Conservation (phyloP, 2,888 invertebrate genomes). For the Myathropa florea region DNA sequence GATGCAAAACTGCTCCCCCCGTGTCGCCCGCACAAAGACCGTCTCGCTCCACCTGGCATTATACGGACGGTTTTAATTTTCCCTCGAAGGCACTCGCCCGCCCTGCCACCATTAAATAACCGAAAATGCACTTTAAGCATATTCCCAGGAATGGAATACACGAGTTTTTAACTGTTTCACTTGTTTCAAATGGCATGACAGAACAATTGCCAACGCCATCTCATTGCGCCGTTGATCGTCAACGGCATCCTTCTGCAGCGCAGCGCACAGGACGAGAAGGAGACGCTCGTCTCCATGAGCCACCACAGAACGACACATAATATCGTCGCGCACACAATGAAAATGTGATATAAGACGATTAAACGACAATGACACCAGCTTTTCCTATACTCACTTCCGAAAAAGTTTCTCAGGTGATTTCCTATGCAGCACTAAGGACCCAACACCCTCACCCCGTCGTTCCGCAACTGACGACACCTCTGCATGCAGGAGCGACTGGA, state of each 20-base stretch:
- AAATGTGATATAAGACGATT: slow-evolving; percentile 69
- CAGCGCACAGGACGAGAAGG: background rate
- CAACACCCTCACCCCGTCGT: background rate
- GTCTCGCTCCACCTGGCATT: background rate
- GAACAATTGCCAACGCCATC: slow-evolving; percentile 58
- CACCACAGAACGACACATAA: slow-evolving; percentile 60
- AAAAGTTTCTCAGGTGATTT: slow-evolving; percentile 70
- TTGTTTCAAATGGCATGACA: slow-evolving; percentile 61
- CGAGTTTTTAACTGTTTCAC: slow-evolving; percentile 48
- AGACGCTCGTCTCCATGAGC: slow-evolving; percentile 6
- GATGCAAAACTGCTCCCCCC: no score
- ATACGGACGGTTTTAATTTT: slow-evolving; percentile 44
- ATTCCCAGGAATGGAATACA: slow-evolving; percentile 6
- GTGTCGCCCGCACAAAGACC: background rate
- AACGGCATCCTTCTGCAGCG: slow-evolving; percentile 31
- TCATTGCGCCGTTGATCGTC: slow-evolving; percentile 26
- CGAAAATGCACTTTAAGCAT: slow-evolving; percentile 50
- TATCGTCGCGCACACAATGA: slow-evolving; percentile 59
- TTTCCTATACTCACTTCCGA: slow-evolving; percentile 44
- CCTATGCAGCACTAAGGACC: slow-evolving; percentile 53
- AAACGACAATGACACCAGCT: slow-evolving; percentile 69
- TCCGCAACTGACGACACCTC: slow-evolving; percentile 19
- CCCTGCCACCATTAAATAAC: slow-evolving; percentile 27
- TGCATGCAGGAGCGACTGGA: background rate
- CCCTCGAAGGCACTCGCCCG: slow-evolving; percentile 2